These are phyloP conservation scores for Heterodera schachtii DNA, from an alignment of 1,140 invertebrate species.

Conservation along the genomic window DNA sequence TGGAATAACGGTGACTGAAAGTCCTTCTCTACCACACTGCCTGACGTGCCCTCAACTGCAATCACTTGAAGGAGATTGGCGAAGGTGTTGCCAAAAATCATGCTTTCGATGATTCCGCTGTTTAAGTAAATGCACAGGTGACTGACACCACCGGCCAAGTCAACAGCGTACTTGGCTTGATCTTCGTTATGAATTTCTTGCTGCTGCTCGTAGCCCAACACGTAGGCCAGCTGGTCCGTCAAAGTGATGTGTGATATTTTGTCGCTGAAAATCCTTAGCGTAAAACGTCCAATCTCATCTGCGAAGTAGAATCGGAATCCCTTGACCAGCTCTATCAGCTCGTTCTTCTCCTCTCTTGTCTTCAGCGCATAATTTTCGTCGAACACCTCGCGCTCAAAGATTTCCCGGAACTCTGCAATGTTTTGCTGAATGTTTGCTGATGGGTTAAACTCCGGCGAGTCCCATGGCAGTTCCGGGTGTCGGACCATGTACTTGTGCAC, in stretches of 20 bases:
- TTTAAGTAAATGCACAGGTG: too few species aligned
- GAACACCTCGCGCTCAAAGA: neutral
- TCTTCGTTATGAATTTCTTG: neutral
- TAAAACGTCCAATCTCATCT: neutral
- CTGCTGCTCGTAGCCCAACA: constrained; percentile 2
- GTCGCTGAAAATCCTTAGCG: neutral
- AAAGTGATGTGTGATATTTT: constrained; percentile 3
- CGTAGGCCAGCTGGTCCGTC: constrained; percentile 7
- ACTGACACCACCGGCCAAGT: too few species aligned
- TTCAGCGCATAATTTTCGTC: too few species aligned
- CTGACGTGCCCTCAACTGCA: neutral
- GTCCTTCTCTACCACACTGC: constrained; percentile 20
- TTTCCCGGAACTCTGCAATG: neutral
- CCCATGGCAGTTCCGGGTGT: too few species aligned
- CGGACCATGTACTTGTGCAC: too few species aligned
- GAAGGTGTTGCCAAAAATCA: constrained; percentile 29
- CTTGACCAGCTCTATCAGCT: too few species aligned
- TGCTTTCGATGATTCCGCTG: neutral
- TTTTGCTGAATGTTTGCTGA: neutral
- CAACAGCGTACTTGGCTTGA: neutral
- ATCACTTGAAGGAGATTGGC: neutral
- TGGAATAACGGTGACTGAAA: constrained; percentile 29
- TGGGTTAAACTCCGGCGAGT: too few species aligned
- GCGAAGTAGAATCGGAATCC: too few species aligned
- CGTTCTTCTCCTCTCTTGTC: too few species aligned